Conservation (phyloP, 2,797 vertebrate species). For the Babyrousa celebensis region DNA sequence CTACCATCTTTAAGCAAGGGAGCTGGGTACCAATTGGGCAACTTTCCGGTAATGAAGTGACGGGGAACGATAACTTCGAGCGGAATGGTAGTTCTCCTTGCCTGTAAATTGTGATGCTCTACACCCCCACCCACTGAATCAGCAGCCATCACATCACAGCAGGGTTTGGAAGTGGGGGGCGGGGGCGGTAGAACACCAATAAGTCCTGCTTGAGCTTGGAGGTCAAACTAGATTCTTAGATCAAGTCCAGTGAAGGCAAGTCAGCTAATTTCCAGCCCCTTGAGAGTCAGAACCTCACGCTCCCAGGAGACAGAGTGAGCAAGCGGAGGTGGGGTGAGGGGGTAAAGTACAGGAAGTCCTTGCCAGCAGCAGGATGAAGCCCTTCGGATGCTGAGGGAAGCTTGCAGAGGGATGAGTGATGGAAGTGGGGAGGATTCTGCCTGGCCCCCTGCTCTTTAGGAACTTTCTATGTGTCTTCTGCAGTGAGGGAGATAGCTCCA, state of each 20-base stretch:
- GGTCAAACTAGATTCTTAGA: conserved; percentile 12
- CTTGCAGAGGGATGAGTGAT: background rate
- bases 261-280: background rate
- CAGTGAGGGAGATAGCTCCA: background rate
- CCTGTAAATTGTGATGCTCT: background rate
- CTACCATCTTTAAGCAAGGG: background rate
- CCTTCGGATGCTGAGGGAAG: background rate
- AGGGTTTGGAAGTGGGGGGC: no score
- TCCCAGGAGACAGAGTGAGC: background rate
- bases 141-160: background rate
- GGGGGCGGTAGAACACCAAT: background rate
- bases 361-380: background rate
- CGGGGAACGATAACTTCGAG: background rate
- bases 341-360: background rate
- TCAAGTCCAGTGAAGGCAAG: background rate
- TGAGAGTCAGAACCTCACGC: background rate
- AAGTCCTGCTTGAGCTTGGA: background rate
- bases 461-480: background rate
- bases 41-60: background rate
- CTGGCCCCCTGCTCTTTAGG: background rate
- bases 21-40: background rate
- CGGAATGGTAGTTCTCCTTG: background rate
- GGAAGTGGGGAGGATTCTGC: background rate
- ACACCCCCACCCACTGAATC: background rate
- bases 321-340: background rate